Conservation (phyloP, 1,140 invertebrate genomes). For the Propsilocerus akamusi region DNA sequence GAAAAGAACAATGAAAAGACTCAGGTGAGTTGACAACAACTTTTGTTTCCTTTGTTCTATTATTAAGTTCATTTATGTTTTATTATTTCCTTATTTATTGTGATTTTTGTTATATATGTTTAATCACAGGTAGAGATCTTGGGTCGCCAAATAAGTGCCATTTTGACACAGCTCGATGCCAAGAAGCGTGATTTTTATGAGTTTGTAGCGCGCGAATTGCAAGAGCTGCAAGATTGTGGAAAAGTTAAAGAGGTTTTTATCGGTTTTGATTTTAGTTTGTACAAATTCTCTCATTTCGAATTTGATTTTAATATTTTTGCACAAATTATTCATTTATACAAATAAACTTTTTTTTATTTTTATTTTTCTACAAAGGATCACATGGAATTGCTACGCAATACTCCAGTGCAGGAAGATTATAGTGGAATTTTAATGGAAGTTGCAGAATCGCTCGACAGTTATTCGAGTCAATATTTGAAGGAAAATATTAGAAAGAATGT, state of each 20-base stretch:
- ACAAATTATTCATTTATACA: not conserved
- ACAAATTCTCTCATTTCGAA: not conserved
- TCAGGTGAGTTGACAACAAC: conserved; percentile 13
- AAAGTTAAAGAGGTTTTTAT: conserved; percentile 27
- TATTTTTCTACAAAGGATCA: not conserved
- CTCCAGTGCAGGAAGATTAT: conserved; percentile 17
- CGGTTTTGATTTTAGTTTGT: conserved; percentile 14
- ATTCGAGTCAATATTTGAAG: conserved; percentile 19
- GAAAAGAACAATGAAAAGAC: conserved; percentile 26
- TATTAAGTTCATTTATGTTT: conserved; percentile 19
- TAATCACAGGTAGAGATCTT: conserved; percentile 36
- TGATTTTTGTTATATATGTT: conserved; percentile 20
- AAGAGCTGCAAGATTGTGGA: conserved; percentile 28
- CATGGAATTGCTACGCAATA: conserved; percentile 18
- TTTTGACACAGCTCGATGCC: conserved; percentile 28
- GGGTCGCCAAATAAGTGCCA: conserved; percentile 29
- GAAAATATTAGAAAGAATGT: conserved; percentile 22
- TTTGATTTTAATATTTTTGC: not conserved
- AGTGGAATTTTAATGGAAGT: conserved; percentile 14
- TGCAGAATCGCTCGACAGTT: conserved; percentile 17
- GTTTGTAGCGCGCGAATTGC: conserved; percentile 27
- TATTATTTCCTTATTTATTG: conserved; percentile 16
- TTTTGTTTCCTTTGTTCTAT: conserved; percentile 10
- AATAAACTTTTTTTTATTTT: not conserved
- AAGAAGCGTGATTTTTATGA: conserved; percentile 31